These are phyloP conservation scores for Neolamprologus hecqui DNA, from an alignment of 2,113 vertebrate genomes.

Conservation along the genomic window DNA sequence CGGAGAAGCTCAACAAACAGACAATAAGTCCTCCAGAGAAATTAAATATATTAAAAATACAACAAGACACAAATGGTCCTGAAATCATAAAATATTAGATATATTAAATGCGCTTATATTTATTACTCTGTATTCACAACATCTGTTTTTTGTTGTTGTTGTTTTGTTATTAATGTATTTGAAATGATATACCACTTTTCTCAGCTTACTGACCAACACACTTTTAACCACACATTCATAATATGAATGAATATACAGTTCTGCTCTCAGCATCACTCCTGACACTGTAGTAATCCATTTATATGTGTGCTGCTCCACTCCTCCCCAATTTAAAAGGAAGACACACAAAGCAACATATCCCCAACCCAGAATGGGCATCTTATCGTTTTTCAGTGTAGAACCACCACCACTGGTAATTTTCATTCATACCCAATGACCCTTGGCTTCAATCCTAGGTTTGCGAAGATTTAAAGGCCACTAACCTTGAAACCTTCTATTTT, in stretches of 20 bases:
- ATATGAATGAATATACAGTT: neutral
- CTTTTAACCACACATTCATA: neutral
- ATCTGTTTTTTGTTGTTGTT: accelerated
- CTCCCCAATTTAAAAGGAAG: accelerated
- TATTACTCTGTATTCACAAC: neutral
- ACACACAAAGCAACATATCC: accelerated
- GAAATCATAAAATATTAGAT: neutral
- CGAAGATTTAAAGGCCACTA: accelerated
- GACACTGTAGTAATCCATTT: no score
- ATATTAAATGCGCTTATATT: neutral
- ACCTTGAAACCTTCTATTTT: accelerated
- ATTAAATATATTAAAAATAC: neutral
- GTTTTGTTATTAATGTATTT: neutral
- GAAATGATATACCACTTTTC: neutral
- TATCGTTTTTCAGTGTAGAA: neutral
- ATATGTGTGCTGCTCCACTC: neutral
- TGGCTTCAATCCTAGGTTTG: neutral
- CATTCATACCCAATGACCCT: neutral
- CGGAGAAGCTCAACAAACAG: accelerated
- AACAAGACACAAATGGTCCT: neutral
- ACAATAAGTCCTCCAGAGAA: neutral
- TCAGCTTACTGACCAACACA: neutral
- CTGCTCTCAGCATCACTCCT: neutral
- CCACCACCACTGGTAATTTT: neutral
- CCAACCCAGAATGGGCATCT: accelerated